Evolutionary conservation across 2,113 vertebrate genomes (phyloP).

Genomic region (Hucho hucho): DNA sequence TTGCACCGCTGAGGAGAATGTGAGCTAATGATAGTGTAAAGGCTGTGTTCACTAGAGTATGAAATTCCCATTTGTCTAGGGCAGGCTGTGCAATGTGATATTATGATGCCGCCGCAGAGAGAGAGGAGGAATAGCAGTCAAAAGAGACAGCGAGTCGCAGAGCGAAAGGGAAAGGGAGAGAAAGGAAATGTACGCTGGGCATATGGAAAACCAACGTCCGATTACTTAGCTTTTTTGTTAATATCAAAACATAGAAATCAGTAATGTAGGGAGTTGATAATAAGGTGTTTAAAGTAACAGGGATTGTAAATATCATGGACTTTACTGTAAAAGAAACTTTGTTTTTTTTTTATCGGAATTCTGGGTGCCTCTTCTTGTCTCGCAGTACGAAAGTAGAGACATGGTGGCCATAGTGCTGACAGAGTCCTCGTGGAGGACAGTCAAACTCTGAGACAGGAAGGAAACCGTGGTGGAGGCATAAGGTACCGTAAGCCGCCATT

Average conservation of each 20-base stretch:
- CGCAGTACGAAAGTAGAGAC: slow-evolving; percentile 10
- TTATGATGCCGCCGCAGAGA: slow-evolving; percentile 63
- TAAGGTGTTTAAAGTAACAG: neutral
- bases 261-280: neutral
- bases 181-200: neutral
- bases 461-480: slow-evolving; percentile 17
- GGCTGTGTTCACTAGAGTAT: slow-evolving; percentile 79
- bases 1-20: slow-evolving; percentile 78
- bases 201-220: neutral
- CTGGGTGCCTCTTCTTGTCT: neutral
- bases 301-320: neutral
- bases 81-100: slow-evolving; percentile 79
- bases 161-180: neutral
- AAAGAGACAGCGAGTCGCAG: slow-evolving; percentile 26
- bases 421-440: slow-evolving; percentile 2
- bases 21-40: slow-evolving; percentile 85
- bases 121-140: slow-evolving; percentile 39
- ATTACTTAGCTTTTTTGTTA: neutral
- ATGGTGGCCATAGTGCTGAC: neutral
- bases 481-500: slow-evolving; percentile 70
- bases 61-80: slow-evolving; percentile 81
- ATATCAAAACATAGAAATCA: neutral
- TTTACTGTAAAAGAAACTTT: neutral
- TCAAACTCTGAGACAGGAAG: slow-evolving; percentile 15
- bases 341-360: too few relatives aligned